Conservation (phyloP, 92 coral and sea anemone genomes). For the Epizoanthus fatuus region DNA sequence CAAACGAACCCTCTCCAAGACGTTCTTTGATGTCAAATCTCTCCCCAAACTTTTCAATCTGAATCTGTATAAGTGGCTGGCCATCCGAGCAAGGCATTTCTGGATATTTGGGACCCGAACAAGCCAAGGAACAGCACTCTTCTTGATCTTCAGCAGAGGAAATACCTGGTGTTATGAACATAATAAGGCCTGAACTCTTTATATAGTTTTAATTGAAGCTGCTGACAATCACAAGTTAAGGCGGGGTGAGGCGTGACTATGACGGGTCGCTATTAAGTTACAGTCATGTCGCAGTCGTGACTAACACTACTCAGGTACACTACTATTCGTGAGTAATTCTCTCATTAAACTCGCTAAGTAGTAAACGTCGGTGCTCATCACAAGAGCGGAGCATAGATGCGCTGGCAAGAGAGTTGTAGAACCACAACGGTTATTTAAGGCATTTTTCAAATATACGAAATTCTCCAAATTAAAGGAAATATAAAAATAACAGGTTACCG, state of each 20-base stretch:
- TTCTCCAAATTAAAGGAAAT: too few relatives aligned
- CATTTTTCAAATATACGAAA: too few relatives aligned
- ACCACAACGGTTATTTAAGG: too few relatives aligned
- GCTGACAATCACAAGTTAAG: background rate
- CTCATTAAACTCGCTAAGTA: too few relatives aligned
- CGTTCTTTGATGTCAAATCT: constrained; percentile 31
- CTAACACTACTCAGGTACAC: too few relatives aligned
- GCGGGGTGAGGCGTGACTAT: constrained; percentile 11
- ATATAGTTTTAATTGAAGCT: background rate
- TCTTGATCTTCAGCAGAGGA: constrained; percentile 26
- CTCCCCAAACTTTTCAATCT: background rate
- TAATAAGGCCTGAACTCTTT: constrained; percentile 23
- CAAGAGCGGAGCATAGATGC: too few relatives aligned
- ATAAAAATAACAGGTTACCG: too few relatives aligned
- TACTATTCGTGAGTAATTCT: too few relatives aligned
- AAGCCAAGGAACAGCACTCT: background rate
- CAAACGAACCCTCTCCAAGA: constrained; percentile 46
- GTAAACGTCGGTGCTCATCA: too few relatives aligned
- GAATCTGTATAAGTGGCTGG: background rate
- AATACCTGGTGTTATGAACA: constrained; percentile 24
- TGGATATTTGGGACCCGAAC: background rate
- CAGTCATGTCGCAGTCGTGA: too few relatives aligned
- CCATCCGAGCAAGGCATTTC: constrained; percentile 37
- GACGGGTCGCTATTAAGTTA: background rate
- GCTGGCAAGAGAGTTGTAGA: too few relatives aligned